Evolutionary conservation across 2,888 invertebrate species (phyloP).

Genomic region (Ptychoptera contaminata): DNA sequence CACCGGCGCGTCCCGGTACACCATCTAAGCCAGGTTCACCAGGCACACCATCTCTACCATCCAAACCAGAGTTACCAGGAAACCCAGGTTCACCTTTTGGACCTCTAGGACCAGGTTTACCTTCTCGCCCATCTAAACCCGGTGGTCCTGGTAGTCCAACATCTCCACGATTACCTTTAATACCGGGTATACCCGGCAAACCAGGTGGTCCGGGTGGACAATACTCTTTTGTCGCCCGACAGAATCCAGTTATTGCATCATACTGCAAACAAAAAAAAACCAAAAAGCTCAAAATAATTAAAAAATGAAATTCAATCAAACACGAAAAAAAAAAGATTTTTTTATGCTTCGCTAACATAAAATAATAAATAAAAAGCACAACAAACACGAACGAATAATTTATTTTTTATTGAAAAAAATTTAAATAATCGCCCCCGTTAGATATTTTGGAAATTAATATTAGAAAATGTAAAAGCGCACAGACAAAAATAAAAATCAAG

Average conservation of each 20-base stretch:
- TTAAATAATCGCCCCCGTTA: too few species aligned
- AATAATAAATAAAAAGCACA: too few species aligned
- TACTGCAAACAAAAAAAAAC: slow-evolving; percentile 38
- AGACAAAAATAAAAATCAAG: too few species aligned
- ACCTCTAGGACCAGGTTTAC: slow-evolving; percentile 23
- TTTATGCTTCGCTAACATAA: too few species aligned
- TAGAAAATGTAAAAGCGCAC: too few species aligned
- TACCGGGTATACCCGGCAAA: slow-evolving; percentile 40
- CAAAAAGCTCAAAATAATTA: background rate
- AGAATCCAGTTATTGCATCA: slow-evolving; percentile 69
- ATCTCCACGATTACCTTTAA: slow-evolving; percentile 51
- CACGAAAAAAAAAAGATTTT: too few species aligned
- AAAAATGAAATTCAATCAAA: too few species aligned
- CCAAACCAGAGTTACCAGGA: slow-evolving; percentile 57
- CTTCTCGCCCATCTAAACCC: slow-evolving; percentile 35
- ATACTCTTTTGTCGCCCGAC: slow-evolving; percentile 66
- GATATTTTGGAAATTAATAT: too few species aligned
- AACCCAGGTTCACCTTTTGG: slow-evolving; percentile 38
- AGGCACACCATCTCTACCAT: slow-evolving; percentile 78
- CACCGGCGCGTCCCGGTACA: slow-evolving; percentile 69
- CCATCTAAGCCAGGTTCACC: slow-evolving; percentile 85
- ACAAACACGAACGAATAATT: too few species aligned
- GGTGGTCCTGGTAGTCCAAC: slow-evolving; percentile 47
- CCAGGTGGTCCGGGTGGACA: slow-evolving; percentile 58
- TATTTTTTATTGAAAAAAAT: too few species aligned